phyloP scores from a whole-genome alignment of 2,888 invertebrate species.

The Acleris sparsana region DNA sequence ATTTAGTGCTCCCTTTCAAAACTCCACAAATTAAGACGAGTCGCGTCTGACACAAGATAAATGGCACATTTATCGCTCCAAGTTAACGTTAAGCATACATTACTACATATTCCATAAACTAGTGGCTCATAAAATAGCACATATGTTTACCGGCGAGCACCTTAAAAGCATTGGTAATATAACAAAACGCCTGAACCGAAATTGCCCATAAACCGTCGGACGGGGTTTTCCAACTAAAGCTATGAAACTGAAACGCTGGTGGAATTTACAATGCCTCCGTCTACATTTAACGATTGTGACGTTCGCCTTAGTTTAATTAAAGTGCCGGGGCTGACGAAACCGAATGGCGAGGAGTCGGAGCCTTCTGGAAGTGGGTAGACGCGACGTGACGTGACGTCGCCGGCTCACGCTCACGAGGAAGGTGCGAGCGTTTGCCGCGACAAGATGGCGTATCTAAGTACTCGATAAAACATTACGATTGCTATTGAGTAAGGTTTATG shows the following conservation, averaged over 20 bases:
- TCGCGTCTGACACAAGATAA: slow-evolving; percentile 19
- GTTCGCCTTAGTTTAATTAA: slow-evolving; percentile 81
- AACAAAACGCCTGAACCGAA: slow-evolving; percentile 84
- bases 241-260: slow-evolving; percentile 80
- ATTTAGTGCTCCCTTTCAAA: slow-evolving; percentile 6
- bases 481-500: no score
- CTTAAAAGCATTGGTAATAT: slow-evolving; percentile 85
- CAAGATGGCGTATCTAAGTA: no score
- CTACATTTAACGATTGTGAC: slow-evolving; percentile 80
- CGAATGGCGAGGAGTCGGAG: slow-evolving; percentile 1
- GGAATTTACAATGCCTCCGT: slow-evolving; percentile 80
- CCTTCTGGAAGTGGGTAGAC: background rate
- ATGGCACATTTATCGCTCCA: slow-evolving; percentile 32
- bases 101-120: slow-evolving; percentile 77
- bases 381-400: background rate
- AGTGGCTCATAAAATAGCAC: slow-evolving; percentile 73
- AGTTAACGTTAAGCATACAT: slow-evolving; percentile 65
- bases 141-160: slow-evolving; percentile 80
- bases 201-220: slow-evolving; percentile 81
- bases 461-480: no score
- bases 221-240: slow-evolving; percentile 83
- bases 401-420: no score
- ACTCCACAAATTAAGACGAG: slow-evolving; percentile 31
- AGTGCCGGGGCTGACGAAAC: slow-evolving; percentile 52
- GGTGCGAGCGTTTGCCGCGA: no score